Evolutionary conservation across 2,797 vertebrate species (phyloP).

Genomic region (Parotocinclus haroldoi): DNA sequence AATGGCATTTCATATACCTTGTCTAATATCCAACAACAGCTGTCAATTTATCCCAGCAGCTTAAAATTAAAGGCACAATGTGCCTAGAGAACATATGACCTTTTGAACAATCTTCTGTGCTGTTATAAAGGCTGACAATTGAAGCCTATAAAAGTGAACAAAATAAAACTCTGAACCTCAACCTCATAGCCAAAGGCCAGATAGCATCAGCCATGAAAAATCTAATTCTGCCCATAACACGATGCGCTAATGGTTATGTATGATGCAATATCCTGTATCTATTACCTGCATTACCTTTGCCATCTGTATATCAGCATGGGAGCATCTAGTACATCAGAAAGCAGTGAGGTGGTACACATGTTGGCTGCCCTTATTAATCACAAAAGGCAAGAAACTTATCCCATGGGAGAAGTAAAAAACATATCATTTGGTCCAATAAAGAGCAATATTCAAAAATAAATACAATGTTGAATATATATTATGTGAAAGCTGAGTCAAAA

Average conservation of each 20-base stretch:
- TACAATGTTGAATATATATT: too few species aligned
- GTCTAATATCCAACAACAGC: constrained; percentile 18
- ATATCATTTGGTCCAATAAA: too few species aligned
- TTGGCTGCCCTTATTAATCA: constrained; percentile 68
- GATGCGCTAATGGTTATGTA: too few species aligned
- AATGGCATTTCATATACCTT: constrained; percentile 4
- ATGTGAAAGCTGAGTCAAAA: too few species aligned
- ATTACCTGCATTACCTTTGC: too few species aligned
- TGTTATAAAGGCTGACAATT: background rate
- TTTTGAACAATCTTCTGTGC: constrained; percentile 21
- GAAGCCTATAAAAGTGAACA: constrained; percentile 20
- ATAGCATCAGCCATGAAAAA: too few species aligned
- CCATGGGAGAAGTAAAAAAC: too few species aligned
- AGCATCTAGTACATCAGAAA: too few species aligned
- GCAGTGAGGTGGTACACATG: constrained; percentile 54
- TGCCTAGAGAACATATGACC: constrained; percentile 18
- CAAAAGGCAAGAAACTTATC: constrained; percentile 65
- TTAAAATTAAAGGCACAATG: constrained; percentile 1
- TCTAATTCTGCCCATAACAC: too few species aligned
- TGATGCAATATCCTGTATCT: background rate
- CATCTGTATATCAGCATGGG: too few species aligned
- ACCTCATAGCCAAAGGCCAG: too few species aligned
- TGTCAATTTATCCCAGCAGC: constrained; percentile 8
- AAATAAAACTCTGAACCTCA: background rate
- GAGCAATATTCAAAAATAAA: too few species aligned